These are phyloP conservation scores for Anhinga rufa DNA, from an alignment of 2,113 vertebrate genomes.

Conservation along the genomic window DNA sequence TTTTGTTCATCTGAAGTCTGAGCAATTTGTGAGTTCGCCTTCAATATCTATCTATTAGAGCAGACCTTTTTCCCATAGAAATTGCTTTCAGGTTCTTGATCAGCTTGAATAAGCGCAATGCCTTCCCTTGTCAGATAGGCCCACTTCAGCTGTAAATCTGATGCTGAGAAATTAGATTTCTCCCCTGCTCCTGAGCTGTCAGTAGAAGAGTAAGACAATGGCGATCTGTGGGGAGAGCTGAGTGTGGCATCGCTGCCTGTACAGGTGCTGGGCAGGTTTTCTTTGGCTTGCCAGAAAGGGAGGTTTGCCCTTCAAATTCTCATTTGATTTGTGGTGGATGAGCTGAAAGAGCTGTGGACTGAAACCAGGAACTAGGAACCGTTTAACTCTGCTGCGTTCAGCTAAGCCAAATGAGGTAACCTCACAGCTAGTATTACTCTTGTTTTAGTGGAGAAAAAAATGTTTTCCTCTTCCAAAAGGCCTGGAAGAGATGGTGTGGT, in stretches of 20 bases:
- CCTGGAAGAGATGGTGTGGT: background rate
- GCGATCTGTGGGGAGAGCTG: background rate
- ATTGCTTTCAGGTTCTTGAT: conserved; percentile 26
- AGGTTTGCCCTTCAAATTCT: background rate
- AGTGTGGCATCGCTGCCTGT: rapidly evolving
- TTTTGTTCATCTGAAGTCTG: background rate
- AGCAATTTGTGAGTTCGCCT: background rate
- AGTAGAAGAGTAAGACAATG: rapidly evolving
- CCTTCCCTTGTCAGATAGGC: background rate
- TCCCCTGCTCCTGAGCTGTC: background rate
- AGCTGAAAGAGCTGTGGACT: background rate
- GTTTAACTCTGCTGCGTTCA: rapidly evolving
- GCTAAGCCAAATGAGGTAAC: background rate
- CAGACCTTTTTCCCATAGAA: background rate
- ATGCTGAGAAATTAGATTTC: background rate
- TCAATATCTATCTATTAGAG: background rate
- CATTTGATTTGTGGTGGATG: background rate
- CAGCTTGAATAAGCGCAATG: conserved; percentile 9
- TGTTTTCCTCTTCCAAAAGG: background rate
- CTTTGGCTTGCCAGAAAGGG: background rate
- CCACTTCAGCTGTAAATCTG: background rate
- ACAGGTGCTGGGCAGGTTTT: background rate
- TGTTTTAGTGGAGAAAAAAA: background rate
- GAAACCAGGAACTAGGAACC: background rate
- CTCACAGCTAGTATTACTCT: background rate